These are phyloP conservation scores for Dasypolia templi DNA, from an alignment of 2,888 invertebrate species.

Conservation along the genomic window DNA sequence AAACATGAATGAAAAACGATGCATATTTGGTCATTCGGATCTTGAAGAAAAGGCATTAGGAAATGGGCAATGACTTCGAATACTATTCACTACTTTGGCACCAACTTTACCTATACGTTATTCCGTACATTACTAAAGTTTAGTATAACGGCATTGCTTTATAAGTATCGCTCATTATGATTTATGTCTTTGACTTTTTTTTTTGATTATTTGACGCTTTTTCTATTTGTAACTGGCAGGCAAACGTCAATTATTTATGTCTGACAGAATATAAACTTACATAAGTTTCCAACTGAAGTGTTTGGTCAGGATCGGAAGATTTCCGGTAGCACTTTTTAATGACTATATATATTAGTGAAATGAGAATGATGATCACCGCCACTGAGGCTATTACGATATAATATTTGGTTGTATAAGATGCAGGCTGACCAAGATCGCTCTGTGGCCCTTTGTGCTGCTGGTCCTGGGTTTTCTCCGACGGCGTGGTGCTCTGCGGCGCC, in stretches of 20 bases:
- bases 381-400: background rate
- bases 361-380: conserved; percentile 5
- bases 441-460: background rate
- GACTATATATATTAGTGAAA: background rate
- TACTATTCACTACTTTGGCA: too few species aligned
- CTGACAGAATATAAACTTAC: conserved; percentile 15
- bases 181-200: background rate
- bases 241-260: background rate
- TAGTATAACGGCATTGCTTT: background rate
- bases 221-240: background rate
- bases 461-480: background rate
- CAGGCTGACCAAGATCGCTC: too few species aligned
- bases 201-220: background rate
- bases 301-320: background rate
- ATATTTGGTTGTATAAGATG: background rate
- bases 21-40: background rate
- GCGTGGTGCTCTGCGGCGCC: too few species aligned
- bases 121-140: background rate
- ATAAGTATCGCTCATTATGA: background rate
- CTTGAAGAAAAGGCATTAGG: background rate
- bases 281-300: conserved; percentile 29
- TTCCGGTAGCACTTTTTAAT: conserved; percentile 27
- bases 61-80: background rate
- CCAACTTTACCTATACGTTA: background rate
- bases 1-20: background rate